Evolutionary conservation across 2,888 invertebrate genomes (phyloP), one percentile per base, ranked within the genome.

Genomic region (Psylliodes chrysocephalus): DNA sequence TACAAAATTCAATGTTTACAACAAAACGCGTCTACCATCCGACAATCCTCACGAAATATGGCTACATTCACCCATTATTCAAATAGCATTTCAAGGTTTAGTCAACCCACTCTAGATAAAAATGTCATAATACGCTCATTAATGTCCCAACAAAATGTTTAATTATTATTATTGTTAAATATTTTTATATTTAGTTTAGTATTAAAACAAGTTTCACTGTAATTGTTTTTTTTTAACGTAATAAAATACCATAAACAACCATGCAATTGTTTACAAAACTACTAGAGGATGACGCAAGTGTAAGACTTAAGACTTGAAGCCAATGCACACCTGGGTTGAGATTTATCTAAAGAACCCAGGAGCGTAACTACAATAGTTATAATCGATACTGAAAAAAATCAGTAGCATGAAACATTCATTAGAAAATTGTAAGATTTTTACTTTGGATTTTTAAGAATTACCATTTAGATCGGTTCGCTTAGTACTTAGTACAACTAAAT

Each of bases 231-330:
- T 35, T 35, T 35, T 35, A 5, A 12, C 10, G 2, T 42, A n/a
- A 42, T 18, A 42, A 18, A 42, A 42, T 18, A 7, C 42, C 30
- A 49, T 28, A 49, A 49, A 49, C 28, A 49, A 49, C n/a, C 25
- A 17, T 49, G 49, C 49, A 49, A 49, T 49, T 49, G 49, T 49
- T 49, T 49, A 49, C 28, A 28, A 49, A 28, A 42, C 18, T 12
- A 42, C 17, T 17, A 42, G 18, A 49, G 17, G 49, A 49, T 49
- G 49, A 49, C 30, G 49, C 49, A 49, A 46, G 46, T 6, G 12
- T 44, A 46, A 10, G 46, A 46, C 38, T 38, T 38, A n/a, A 8
- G 15, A 46, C 19, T 44, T 7, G 44, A 47, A 47, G 28, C 10
- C 28, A 49, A 49, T 30, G 49, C 30, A 30, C 49, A 49, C 49